Evolutionary conservation across 2,888 invertebrate genomes (phyloP).

Genomic region (Drosophila leonis): DNA sequence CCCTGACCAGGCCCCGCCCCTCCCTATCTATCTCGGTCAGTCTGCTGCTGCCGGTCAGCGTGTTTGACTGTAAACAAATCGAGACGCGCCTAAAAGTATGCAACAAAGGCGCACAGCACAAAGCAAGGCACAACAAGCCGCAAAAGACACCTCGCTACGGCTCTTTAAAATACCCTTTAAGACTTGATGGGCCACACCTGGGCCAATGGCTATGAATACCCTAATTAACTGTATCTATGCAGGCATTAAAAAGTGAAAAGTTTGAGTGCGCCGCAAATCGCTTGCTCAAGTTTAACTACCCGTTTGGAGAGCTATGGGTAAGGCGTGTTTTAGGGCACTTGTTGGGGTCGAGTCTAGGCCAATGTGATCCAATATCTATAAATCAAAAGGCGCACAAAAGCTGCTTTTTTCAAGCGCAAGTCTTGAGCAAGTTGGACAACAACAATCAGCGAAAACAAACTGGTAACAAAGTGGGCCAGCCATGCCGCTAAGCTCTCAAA

Average conservation of each 20-base stretch:
- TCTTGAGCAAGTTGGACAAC: slow-evolving; percentile 58
- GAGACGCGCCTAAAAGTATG: slow-evolving; percentile 66
- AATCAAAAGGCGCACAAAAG: slow-evolving; percentile 70
- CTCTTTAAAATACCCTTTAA: slow-evolving; percentile 13
- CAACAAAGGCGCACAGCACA: slow-evolving; percentile 40
- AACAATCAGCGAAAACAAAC: slow-evolving; percentile 59
- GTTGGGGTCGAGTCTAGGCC: slow-evolving; percentile 4
- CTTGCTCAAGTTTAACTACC: not conserved
- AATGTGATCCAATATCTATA: slow-evolving; percentile 66
- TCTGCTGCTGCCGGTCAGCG: slow-evolving; percentile 23
- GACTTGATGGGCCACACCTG: not conserved
- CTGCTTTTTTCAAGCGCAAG: slow-evolving; percentile 46
- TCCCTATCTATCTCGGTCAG: not conserved
- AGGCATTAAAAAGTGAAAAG: not conserved
- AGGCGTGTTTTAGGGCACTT: not conserved
- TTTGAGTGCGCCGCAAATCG: not conserved
- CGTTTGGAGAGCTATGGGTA: not conserved
- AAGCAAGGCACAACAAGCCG: not conserved
- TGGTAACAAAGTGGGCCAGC: slow-evolving; percentile 19
- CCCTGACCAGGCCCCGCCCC: not conserved
- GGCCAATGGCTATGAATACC: not conserved
- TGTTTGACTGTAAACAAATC: slow-evolving; percentile 68
- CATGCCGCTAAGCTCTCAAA: slow-evolving; percentile 48
- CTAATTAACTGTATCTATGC: not conserved
- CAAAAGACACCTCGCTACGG: not conserved